Base-by-base conservation (phyloP, 2,113 vertebrate genomes). In the Periophthalmodon schlosseri region DNA sequence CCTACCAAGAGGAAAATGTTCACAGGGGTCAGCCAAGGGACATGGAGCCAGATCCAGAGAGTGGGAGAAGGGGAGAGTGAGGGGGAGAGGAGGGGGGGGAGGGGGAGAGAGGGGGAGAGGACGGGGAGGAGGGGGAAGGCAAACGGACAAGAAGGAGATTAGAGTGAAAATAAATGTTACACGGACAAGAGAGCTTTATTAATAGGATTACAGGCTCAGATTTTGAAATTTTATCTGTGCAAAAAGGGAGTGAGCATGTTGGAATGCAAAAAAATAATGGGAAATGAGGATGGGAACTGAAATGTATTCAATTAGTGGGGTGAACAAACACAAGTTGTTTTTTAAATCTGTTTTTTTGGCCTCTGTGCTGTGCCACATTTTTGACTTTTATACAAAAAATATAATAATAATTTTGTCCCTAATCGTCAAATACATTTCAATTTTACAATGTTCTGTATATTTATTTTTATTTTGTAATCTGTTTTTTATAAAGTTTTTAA, bases 191-290 rank as follows among this genome's bases (percentile, higher is more conserved):
- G 93, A 91, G 93, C 93, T 94, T 89, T 92, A 95, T 94, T 95
- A 96, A 96, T 95, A 95, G 93, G 94, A 97, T 96, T 96, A 96
- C 86, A 91, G 93, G 94, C 94, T 95, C 88, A 87, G 84, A 90
- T 93, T 93, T 91, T 76, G 87, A 94, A 93, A 92, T 84, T 92
- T 94, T 91, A 93, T 90, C 85, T 83, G 76, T 77, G 85, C 28
- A 86, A 90, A 68, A 89, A 81, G 88, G 83, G 90, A 90, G 87
- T 85, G 82, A 84, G 86, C 85, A 85, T 91, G 88, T 89, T 72
- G 72, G 71, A 88, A 87, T 78, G 79, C 82, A 79, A 76, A 84
- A 39, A 90, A 82, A 82, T 73, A 76, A 81, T 65, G n/a, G 69
- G 68, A 77, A 79, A 79, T 56, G 47, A 78, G 77, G 75, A 54